Evolutionary conservation across 2,797 vertebrate genomes (phyloP).

Genomic region (Furcifer pardalis): DNA sequence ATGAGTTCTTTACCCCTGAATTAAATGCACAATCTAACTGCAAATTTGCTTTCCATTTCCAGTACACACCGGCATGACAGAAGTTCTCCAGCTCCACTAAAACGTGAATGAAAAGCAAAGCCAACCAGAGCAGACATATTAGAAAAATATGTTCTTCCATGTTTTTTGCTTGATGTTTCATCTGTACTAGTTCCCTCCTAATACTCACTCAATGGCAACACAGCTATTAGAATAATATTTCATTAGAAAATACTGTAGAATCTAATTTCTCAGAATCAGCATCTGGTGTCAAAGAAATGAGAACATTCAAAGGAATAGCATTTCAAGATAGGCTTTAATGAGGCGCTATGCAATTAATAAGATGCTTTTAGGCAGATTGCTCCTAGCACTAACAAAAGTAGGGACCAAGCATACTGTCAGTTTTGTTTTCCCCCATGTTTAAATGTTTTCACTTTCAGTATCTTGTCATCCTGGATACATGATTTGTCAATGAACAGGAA

Average conservation of each 20-base stretch:
- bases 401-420: too few species aligned
- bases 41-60: slow-evolving; percentile 27
- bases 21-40: background rate
- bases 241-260: too few species aligned
- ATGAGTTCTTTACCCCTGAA: background rate
- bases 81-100: slow-evolving; percentile 74
- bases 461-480: too few species aligned
- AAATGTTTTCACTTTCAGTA: too few species aligned
- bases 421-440: too few species aligned
- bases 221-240: background rate
- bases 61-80: slow-evolving; percentile 75
- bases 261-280: background rate
- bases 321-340: background rate
- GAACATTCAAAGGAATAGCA: background rate
- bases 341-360: background rate
- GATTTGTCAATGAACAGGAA: too few species aligned
- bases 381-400: background rate
- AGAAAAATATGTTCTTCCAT: background rate
- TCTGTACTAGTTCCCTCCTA: background rate
- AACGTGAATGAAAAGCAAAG: slow-evolving; percentile 17
- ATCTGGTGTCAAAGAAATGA: background rate
- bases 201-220: background rate
- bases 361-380: background rate
- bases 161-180: background rate
- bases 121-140: background rate